These are phyloP conservation scores for Scrobipalpa costella DNA, from an alignment of 2,888 invertebrate genomes.

Conservation along the genomic window DNA sequence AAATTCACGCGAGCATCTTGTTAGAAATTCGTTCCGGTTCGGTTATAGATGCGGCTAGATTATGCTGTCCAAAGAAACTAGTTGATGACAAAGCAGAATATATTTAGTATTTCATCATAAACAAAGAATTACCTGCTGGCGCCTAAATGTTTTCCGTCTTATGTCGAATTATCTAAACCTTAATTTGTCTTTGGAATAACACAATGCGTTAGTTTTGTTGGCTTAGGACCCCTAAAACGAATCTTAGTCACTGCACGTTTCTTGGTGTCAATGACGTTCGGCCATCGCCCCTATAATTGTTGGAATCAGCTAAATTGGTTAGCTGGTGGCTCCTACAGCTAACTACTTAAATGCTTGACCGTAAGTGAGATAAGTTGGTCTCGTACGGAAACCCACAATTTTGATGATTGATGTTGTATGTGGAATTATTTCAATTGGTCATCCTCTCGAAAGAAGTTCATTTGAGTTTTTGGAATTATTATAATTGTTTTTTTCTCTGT, in stretches of 20 bases:
- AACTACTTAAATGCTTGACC: background rate
- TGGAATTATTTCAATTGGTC: conserved; percentile 1
- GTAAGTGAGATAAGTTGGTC: conserved; percentile 17
- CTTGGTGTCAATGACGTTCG: conserved; percentile 19
- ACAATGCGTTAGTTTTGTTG: background rate
- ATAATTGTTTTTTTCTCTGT: background rate
- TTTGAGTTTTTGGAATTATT: background rate
- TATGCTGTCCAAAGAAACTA: too few relatives aligned
- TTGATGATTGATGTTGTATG: conserved; percentile 10
- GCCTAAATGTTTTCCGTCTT: too few relatives aligned
- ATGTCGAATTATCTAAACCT: too few relatives aligned
- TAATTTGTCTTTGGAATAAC: background rate
- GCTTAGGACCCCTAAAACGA: background rate
- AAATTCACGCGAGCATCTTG: too few relatives aligned
- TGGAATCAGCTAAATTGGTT: conserved; percentile 28
- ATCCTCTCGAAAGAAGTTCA: background rate
- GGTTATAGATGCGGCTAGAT: too few relatives aligned
- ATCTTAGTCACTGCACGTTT: background rate
- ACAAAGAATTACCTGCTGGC: too few relatives aligned
- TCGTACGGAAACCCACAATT: conserved; percentile 21
- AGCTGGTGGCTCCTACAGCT: conserved; percentile 17
- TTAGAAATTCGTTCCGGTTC: too few relatives aligned
- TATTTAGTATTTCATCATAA: too few relatives aligned
- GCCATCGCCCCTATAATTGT: conserved; percentile 26
- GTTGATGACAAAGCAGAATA: too few relatives aligned